Conservation (phyloP, 2,113 vertebrate genomes). For the Rhinopomastus cyanomelas region DNA sequence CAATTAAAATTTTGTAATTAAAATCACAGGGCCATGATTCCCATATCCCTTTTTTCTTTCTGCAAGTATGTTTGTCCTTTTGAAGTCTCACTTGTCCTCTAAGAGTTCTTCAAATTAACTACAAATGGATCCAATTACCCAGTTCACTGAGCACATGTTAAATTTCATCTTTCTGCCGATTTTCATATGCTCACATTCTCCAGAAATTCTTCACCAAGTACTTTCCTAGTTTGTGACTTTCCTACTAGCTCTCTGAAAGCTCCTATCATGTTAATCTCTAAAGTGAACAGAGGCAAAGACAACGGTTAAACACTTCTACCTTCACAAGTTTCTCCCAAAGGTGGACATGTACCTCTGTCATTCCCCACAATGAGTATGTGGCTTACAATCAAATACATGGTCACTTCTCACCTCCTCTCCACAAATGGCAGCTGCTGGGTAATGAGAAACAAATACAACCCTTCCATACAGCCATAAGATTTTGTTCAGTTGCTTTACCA, state of each 20-base stretch:
- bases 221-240: slow-evolving; percentile 11
- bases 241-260: not conserved
- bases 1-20: slow-evolving; percentile 25
- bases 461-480: not conserved
- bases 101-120: slow-evolving; percentile 19
- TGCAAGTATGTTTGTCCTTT: slow-evolving; percentile 28
- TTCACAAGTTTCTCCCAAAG: not conserved
- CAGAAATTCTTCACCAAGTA: slow-evolving; percentile 21
- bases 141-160: slow-evolving; percentile 35
- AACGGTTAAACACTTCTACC: not conserved
- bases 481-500: not conserved
- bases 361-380: not conserved
- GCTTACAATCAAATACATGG: not conserved
- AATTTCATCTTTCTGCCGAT: slow-evolving; percentile 23
- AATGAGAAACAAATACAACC: not conserved
- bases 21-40: slow-evolving; percentile 20
- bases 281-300: not conserved
- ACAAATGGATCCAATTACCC: slow-evolving; percentile 45
- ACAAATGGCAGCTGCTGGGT: not conserved
- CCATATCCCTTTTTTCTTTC: not conserved
- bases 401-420: not conserved
- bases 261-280: not conserved
- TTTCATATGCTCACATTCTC: slow-evolving; percentile 34
- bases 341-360: not conserved
- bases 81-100: slow-evolving; percentile 36